A percentile compares a stretch with the other conserved stretches of the same genome.
These are phyloP conservation scores for Troilus luridus DNA, from an alignment of 2,888 invertebrate genomes.

Conservation along the genomic window DNA sequence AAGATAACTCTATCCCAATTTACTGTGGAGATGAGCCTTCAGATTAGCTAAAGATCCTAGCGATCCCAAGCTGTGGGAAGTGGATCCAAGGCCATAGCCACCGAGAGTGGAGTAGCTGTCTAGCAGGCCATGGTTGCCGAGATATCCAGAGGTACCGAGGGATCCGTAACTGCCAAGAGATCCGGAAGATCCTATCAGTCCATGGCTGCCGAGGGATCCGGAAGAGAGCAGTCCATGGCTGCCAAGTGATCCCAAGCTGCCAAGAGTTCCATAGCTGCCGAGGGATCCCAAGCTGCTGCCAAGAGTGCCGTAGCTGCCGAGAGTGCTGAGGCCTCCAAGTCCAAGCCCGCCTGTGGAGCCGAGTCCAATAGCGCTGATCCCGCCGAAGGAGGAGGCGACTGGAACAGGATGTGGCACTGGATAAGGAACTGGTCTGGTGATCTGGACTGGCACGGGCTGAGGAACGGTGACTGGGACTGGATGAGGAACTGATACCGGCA, in stretches of 20 bases:
- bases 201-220: not conserved
- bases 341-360: not conserved
- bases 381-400: not conserved
- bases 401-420: not conserved
- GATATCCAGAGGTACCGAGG: not conserved
- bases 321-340: not conserved
- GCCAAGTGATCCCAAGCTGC: not conserved
- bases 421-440: slow-evolving; percentile 16
- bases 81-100: not conserved
- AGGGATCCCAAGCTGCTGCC: not conserved
- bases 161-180: not conserved
- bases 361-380: not conserved
- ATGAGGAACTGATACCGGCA: not conserved
- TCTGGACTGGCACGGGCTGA: slow-evolving; percentile 1
- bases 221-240: not conserved
- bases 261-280: not conserved
- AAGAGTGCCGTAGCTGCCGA: not conserved
- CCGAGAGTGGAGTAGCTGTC: too few relatives aligned
- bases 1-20: not conserved
- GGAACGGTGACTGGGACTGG: slow-evolving; percentile 18
- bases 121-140: too few relatives aligned
- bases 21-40: not conserved
- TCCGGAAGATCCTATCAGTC: not conserved
- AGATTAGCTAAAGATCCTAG: not conserved
- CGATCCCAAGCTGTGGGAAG: not conserved